These are phyloP conservation scores for Catharus minimus DNA, from an alignment of 2,113 vertebrate genomes.

Conservation along the genomic window DNA sequence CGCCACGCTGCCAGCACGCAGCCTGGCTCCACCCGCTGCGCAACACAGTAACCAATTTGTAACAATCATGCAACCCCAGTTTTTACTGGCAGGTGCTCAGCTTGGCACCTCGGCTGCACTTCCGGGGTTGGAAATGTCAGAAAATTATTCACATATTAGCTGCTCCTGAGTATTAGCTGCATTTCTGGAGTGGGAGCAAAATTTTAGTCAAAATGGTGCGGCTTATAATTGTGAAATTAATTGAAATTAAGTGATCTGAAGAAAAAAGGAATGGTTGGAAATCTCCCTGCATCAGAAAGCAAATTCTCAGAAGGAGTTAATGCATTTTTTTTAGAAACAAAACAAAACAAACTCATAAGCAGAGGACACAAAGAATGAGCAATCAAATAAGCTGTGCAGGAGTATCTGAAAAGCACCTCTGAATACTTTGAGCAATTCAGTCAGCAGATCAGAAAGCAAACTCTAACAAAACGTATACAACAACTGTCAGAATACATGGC, in stretches of 20 bases:
- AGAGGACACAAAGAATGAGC: background rate
- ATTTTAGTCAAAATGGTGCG: no score
- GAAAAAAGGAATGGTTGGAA: conserved; percentile 4
- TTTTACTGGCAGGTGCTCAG: no score
- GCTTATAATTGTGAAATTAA: background rate
- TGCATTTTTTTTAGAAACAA: background rate
- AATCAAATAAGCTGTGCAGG: background rate
- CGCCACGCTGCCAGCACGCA: no score
- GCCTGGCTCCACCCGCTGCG: no score
- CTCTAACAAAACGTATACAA: background rate
- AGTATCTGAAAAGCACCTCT: background rate
- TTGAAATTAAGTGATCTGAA: conserved; percentile 54
- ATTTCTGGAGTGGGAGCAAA: no score
- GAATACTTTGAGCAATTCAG: background rate
- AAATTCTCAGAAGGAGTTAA: background rate
- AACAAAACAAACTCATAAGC: background rate
- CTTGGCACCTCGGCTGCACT: no score
- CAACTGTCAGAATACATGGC: background rate
- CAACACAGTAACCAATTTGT: no score
- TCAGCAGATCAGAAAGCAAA: background rate
- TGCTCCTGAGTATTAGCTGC: no score
- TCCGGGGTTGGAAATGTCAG: no score
- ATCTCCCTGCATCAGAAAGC: background rate
- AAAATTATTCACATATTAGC: no score
- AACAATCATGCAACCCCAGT: no score